Evolutionary conservation across 2,797 vertebrate genomes (phyloP).

Genomic region (Dendrocincla fuliginosa): DNA sequence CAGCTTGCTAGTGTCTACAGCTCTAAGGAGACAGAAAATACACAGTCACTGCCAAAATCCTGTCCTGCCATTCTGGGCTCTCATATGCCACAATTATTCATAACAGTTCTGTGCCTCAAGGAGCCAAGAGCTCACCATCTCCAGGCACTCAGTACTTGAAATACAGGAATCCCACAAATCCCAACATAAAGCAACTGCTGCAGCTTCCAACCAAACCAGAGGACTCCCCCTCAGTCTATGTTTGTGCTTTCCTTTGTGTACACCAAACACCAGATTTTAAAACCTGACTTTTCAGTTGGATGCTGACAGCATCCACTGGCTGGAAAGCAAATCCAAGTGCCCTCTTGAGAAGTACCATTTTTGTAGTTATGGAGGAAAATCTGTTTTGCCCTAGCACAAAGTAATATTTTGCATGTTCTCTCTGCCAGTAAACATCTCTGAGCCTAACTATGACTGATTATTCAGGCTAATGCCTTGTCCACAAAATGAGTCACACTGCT

Average conservation of each 20-base stretch:
- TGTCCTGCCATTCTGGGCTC: not conserved
- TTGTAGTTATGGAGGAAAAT: not conserved
- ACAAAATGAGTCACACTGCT: not conserved
- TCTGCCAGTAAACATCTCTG: not conserved
- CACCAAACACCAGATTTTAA: not conserved
- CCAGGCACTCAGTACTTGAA: not conserved
- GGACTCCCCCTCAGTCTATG: not conserved
- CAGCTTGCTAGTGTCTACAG: not conserved
- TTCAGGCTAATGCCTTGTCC: not conserved
- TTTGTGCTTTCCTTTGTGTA: not conserved
- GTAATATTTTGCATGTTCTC: not conserved
- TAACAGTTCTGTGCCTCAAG: not conserved
- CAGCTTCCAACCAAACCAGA: not conserved
- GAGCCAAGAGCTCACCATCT: not conserved
- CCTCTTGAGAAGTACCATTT: not conserved
- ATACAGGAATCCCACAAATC: not conserved
- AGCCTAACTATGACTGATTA: not conserved
- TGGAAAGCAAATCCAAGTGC: not conserved
- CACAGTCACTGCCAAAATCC: not conserved
- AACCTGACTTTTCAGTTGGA: not conserved
- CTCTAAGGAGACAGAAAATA: conserved; percentile 1
- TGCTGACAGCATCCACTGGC: not conserved
- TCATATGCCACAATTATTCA: not conserved
- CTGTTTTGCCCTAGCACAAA: not conserved
- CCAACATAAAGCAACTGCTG: not conserved